These are phyloP conservation scores for Sebastes elongatus DNA, from an alignment of 2,797 vertebrate species.

Conservation along the genomic window DNA sequence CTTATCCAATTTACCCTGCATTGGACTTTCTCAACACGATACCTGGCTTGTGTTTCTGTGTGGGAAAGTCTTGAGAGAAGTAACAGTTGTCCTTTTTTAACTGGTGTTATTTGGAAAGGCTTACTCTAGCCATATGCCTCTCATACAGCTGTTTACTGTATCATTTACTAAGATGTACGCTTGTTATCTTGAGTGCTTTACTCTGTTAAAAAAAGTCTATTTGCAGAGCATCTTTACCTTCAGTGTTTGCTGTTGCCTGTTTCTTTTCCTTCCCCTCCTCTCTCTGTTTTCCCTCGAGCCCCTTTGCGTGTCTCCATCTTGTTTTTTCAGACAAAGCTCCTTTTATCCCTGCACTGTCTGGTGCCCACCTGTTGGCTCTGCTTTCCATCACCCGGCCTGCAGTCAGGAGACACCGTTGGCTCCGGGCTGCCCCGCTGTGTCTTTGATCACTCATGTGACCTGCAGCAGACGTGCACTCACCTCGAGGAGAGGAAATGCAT, in stretches of 20 bases:
- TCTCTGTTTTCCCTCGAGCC: slow-evolving; percentile 32
- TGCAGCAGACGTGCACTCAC: slow-evolving; percentile 33
- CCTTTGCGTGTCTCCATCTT: slow-evolving; percentile 63
- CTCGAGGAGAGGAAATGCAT: slow-evolving; percentile 10
- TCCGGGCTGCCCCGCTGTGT: slow-evolving; percentile 40
- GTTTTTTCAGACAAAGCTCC: slow-evolving; percentile 70
- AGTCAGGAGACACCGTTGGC: slow-evolving; percentile 56
- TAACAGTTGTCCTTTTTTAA: neutral
- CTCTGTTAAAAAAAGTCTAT: slow-evolving; percentile 14
- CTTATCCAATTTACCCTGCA: slow-evolving; percentile 15
- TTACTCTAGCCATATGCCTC: neutral
- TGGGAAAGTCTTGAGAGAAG: neutral
- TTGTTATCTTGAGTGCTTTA: slow-evolving; percentile 12
- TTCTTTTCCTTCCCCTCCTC: neutral
- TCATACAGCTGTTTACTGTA: slow-evolving; percentile 1
- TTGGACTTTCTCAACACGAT: neutral
- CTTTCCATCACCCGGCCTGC: slow-evolving; percentile 67
- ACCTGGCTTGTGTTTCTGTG: slow-evolving; percentile 17
- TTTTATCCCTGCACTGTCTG: slow-evolving; percentile 73
- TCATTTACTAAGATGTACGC: neutral
- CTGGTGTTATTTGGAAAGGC: neutral
- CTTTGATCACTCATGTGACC: slow-evolving; percentile 76
- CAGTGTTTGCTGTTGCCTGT: slow-evolving; percentile 7
- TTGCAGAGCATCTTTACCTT: slow-evolving; percentile 30
- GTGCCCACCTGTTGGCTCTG: slow-evolving; percentile 79